Evolutionary conservation across 2,888 invertebrate genomes (phyloP).

Genomic region (Sarcophaga subvicina): DNA sequence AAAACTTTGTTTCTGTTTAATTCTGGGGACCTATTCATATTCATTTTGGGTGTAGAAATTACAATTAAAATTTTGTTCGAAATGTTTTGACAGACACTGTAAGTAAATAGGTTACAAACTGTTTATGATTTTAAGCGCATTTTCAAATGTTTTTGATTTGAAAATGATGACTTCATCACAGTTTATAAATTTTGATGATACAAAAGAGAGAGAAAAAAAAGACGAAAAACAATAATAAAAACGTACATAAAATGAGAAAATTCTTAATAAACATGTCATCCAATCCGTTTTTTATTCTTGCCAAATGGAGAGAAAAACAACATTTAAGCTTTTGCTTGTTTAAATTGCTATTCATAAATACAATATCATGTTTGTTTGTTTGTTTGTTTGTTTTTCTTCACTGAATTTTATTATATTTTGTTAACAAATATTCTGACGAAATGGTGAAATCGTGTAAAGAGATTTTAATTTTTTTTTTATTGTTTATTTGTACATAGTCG

Average conservation of each 20-base stretch:
- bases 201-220: background rate
- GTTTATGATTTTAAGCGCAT: constrained; percentile 3
- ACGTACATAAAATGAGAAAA: background rate
- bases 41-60: too few relatives aligned
- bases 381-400: background rate
- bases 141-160: constrained; percentile 18
- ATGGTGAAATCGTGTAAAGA: constrained; percentile 28
- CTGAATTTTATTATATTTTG: constrained; percentile 2
- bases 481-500: background rate
- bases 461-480: background rate
- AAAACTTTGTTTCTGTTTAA: too few relatives aligned
- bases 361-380: background rate
- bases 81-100: background rate
- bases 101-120: background rate
- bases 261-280: constrained; percentile 36
- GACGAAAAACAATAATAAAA: background rate
- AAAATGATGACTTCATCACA: constrained; percentile 37
- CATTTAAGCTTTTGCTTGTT: constrained; percentile 8
- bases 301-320: constrained; percentile 3
- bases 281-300: constrained; percentile 3
- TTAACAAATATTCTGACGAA: constrained; percentile 4
- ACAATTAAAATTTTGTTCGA: too few relatives aligned
- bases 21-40: too few relatives aligned
- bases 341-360: background rate
- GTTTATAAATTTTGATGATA: constrained; percentile 26